Conservation (phyloP, 2,797 vertebrate species). For the Centroberyx gerrardi region DNA sequence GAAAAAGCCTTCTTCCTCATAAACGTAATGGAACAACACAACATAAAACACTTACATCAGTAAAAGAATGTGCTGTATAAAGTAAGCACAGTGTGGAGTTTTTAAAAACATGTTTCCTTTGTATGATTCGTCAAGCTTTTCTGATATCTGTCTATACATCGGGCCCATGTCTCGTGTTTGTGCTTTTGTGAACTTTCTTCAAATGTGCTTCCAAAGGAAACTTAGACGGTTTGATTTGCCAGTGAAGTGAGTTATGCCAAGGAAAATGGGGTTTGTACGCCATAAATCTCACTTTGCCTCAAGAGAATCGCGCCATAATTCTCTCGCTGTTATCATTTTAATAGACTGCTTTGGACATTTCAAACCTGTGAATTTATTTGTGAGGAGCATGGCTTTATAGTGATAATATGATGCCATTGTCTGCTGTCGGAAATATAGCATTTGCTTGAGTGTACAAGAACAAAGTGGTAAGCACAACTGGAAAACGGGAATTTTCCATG, state of each 20-base stretch:
- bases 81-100: not conserved
- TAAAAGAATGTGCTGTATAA: not conserved
- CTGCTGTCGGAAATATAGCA: too few species aligned
- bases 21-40: not conserved
- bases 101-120: not conserved
- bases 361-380: not conserved
- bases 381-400: not conserved
- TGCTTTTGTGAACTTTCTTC: not conserved
- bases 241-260: not conserved
- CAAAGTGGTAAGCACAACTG: too few species aligned
- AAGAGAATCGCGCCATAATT: not conserved
- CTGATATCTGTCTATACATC: not conserved
- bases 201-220: not conserved
- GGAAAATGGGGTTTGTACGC: not conserved
- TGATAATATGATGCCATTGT: too few species aligned
- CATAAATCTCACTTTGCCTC: not conserved
- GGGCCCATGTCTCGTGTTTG: not conserved
- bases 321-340: not conserved
- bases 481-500: too few species aligned
- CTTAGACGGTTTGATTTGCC: not conserved
- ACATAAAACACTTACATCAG: not conserved
- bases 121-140: not conserved
- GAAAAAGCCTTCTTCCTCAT: not conserved
- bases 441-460: too few species aligned
- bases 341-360: not conserved